Conservation (phyloP, 2,113 vertebrate genomes). For the Orientallactaga bullata region DNA sequence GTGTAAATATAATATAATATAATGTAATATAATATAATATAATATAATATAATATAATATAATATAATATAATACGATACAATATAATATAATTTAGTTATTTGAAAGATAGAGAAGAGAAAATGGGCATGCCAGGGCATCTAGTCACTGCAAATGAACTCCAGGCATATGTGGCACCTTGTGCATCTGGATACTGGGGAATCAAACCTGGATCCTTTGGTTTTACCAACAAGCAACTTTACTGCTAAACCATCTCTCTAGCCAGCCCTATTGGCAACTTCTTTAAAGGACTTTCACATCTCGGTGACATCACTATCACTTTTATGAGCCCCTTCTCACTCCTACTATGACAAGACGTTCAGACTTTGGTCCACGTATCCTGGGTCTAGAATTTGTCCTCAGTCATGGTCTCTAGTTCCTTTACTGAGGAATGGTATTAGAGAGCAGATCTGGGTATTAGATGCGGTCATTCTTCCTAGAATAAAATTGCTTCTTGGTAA, state of each 20-base stretch:
- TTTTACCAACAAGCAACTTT: too few relatives aligned
- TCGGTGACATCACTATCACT: not conserved
- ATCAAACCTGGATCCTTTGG: too few relatives aligned
- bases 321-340: not conserved
- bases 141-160: too few relatives aligned
- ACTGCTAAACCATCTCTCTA: too few relatives aligned
- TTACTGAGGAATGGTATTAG: not conserved
- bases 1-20: conserved; percentile 18
- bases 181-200: too few relatives aligned
- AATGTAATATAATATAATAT: conserved; percentile 8
- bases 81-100: not conserved
- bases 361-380: not conserved
- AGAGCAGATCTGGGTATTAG: not conserved
- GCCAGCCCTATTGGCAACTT: not conserved
- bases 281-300: not conserved
- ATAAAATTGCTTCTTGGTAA: not conserved
- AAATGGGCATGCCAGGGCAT: too few relatives aligned
- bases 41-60: not conserved
- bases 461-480: not conserved
- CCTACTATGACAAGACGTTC: not conserved
- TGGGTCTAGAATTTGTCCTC: not conserved
- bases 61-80: not conserved
- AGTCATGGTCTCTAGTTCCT: not conserved
- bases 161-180: too few relatives aligned
- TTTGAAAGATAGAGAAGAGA: too few relatives aligned